phyloP scores from a whole-genome alignment of 2,797 vertebrate species.

The Novumbra hubbsi region DNA sequence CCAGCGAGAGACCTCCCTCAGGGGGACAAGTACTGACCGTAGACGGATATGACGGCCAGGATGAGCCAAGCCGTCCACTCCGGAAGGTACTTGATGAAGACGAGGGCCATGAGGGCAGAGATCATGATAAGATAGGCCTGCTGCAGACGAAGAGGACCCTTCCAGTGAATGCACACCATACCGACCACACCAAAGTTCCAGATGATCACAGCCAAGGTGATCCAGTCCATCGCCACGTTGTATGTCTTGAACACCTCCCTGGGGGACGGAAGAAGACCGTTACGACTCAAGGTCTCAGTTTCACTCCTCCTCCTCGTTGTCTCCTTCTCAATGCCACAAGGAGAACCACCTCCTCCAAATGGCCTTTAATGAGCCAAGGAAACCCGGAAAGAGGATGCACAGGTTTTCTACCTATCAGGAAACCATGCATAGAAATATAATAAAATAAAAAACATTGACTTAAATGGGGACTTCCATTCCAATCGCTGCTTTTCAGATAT shows the following conservation, averaged over 20 bases:
- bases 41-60: constrained; percentile 94
- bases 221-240: constrained; percentile 95
- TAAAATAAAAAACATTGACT: neutral
- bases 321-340: no score
- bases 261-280: neutral
- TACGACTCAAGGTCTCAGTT: neutral
- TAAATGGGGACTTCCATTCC: neutral
- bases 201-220: constrained; percentile 87
- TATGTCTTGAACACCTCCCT: constrained; percentile 99
- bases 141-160: constrained; percentile 93
- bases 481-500: no score
- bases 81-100: constrained; percentile 98
- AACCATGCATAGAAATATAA: no score
- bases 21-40: constrained; percentile 77
- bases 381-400: no score
- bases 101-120: constrained; percentile 97
- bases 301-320: no score
- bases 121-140: constrained; percentile 99
- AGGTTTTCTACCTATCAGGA: no score
- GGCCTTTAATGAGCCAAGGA: no score
- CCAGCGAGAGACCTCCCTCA: no score
- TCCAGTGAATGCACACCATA: constrained; percentile 99
- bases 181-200: constrained; percentile 99
- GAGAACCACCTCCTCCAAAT: no score
- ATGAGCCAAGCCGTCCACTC: constrained; percentile 99